Evolutionary conservation across 2,113 vertebrate genomes (phyloP).

Genomic region (Pundamilia nyererei): DNA sequence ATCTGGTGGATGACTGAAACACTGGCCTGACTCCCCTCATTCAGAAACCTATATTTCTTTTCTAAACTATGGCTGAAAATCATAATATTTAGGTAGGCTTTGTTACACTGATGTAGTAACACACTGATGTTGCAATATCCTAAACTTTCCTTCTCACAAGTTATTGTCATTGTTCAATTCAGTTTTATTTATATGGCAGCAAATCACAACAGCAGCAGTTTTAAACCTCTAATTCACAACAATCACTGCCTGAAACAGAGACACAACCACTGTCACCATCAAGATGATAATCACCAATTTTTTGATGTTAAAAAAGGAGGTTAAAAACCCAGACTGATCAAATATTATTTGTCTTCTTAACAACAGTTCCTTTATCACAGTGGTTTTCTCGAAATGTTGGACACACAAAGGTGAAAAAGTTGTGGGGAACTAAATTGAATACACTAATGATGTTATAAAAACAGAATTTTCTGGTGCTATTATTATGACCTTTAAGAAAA

Average conservation of each 20-base stretch:
- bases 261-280: background rate
- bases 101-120: slow-evolving; percentile 6
- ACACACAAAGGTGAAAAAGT: background rate
- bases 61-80: slow-evolving; percentile 40
- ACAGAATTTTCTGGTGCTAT: background rate
- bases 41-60: slow-evolving; percentile 36
- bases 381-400: background rate
- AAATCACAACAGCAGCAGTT: background rate
- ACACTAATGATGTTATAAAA: background rate
- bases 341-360: background rate
- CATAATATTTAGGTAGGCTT: slow-evolving; percentile 24
- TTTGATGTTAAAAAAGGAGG: background rate
- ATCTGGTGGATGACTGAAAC: slow-evolving; percentile 32
- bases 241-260: background rate
- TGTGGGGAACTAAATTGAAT: background rate
- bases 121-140: background rate
- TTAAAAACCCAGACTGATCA: background rate
- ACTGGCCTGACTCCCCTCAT: slow-evolving; percentile 1
- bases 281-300: background rate
- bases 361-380: background rate
- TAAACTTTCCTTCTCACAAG: background rate
- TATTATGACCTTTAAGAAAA: background rate
- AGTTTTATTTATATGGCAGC: background rate
- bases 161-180: background rate
- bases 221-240: background rate